Evolutionary conservation across 2,113 vertebrate species (phyloP).

Genomic region (Trochalopteron elliotii): DNA sequence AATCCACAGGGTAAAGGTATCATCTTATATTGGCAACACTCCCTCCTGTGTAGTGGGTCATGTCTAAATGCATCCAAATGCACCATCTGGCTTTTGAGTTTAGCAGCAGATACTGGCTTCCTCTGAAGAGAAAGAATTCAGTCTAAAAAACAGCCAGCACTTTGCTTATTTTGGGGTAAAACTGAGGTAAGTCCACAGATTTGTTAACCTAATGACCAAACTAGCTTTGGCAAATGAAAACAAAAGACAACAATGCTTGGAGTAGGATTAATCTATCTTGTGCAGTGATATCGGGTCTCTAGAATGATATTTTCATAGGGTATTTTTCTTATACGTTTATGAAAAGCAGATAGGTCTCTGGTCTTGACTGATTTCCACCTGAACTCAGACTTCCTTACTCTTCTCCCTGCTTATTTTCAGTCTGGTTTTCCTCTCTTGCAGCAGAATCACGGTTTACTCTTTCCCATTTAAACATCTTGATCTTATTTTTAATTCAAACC

Average conservation of each 20-base stretch:
- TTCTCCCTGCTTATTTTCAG: background rate
- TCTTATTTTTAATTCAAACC: background rate
- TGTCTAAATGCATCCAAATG: slow-evolving; percentile 27
- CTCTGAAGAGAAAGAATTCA: background rate
- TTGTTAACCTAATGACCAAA: background rate
- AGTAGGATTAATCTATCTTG: background rate
- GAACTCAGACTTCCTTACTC: background rate
- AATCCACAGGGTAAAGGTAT: background rate
- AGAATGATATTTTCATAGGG: background rate
- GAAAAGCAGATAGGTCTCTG: background rate
- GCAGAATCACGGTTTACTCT: background rate
- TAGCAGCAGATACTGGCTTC: background rate
- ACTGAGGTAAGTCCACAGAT: background rate
- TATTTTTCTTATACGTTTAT: background rate
- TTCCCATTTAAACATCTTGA: background rate
- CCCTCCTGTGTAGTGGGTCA: background rate
- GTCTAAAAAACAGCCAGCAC: background rate
- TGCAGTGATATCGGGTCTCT: background rate
- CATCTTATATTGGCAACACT: background rate
- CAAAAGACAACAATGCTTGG: background rate
- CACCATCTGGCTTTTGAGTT: background rate
- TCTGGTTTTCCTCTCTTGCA: background rate
- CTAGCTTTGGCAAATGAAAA: background rate
- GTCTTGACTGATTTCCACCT: background rate
- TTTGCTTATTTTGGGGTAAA: background rate